Evolutionary conservation across 1,140 invertebrate species (phyloP), one percentile per base, ranked within the genome.

Genomic region (Calosoma granatense): DNA sequence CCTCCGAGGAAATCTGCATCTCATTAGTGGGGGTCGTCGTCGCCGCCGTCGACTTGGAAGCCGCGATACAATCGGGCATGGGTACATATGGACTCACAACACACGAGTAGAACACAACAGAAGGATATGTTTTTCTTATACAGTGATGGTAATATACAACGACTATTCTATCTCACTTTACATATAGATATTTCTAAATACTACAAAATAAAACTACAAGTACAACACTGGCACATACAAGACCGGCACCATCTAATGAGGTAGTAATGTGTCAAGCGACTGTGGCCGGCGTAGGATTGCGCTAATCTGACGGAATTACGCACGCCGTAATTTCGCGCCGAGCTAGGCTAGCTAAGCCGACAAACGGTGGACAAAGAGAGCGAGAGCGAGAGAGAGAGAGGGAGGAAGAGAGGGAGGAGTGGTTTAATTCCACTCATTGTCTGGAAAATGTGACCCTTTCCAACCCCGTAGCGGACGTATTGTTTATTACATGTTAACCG

Each of bases 251-350:
- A 65, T 67, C 61, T 69, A 69, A 68, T 67, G 67, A 68, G 66
- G 66, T 68, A 68, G 65, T 69, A 68, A 69, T 69, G 67, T 69
- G 67, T 68, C 66, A 68, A 63, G 61, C 59, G 63, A 11, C 11
- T 22, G 51, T 11, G 51, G 19, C 20, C 51, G 11, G 51, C 59
- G 57, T 58, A 60, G 65, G 63, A 69, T 67, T 63, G 65, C 61
- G 65, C 66, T 69, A 69, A 69, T 69, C 67, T 68, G 65, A 67
- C 65, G 62, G 66, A 67, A 69, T 69, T 69, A 68, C 65, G 65
- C 63, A 64, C 58, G 55, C 51, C 51, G 58, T 57, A 60, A 60
- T 57, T 60, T 57, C 39, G 30, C 36, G 55, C 17, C 47, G 2
- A 11, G 30, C 55, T 20, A 56, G 36, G 36, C 22, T 30, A 36